Conservation (phyloP, 2,888 invertebrate genomes). For the Acleris holmiana region DNA sequence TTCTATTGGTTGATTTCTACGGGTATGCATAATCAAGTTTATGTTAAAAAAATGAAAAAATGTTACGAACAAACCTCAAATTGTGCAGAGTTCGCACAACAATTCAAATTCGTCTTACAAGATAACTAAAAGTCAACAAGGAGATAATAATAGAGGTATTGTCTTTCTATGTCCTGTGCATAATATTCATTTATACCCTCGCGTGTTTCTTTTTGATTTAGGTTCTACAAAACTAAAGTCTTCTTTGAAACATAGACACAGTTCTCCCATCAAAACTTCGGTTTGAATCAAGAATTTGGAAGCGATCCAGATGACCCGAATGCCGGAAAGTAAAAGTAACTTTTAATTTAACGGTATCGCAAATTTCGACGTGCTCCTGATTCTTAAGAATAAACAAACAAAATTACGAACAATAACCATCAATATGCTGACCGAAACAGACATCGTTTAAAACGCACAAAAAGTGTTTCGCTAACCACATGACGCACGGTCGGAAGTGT, state of each 20-base stretch:
- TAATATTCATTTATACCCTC: no score
- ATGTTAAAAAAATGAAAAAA: neutral
- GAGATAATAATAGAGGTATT: neutral
- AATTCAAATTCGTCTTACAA: neutral
- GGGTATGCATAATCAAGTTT: slow-evolving; percentile 12
- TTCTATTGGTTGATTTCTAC: slow-evolving; percentile 28
- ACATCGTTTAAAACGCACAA: neutral
- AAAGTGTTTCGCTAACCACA: neutral
- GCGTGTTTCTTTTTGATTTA: neutral
- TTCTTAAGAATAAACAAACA: neutral
- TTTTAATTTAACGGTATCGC: slow-evolving; percentile 61
- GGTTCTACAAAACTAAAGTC: neutral
- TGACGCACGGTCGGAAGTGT: slow-evolving; percentile 10
- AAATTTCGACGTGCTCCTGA: slow-evolving; percentile 40
- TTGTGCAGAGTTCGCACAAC: neutral
- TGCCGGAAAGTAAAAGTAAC: slow-evolving; percentile 59
- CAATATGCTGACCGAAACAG: slow-evolving; percentile 36
- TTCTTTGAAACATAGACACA: slow-evolving; percentile 22
- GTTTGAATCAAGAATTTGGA: slow-evolving; percentile 65
- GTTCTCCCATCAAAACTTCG: slow-evolving; percentile 50
- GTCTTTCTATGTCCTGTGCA: no score
- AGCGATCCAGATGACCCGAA: slow-evolving; percentile 75
- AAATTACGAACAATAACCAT: neutral
- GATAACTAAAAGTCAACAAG: neutral
- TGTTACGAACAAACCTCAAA: neutral